Conservation (phyloP, 2,888 invertebrate species). For the Coenonympha arcania region DNA sequence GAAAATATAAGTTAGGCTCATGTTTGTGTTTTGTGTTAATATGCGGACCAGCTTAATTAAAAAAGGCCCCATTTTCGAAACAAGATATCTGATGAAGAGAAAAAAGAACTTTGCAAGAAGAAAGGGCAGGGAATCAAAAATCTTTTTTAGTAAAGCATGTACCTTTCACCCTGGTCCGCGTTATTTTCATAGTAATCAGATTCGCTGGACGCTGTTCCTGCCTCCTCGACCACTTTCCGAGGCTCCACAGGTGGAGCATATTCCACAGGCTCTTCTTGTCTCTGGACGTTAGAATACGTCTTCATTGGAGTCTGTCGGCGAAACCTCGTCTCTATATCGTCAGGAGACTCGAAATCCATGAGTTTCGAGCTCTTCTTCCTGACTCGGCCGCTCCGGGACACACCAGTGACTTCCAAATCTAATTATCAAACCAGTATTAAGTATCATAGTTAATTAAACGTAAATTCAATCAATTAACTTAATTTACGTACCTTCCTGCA, state of each 20-base stretch:
- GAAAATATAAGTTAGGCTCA: too few relatives aligned
- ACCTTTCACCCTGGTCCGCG: constrained; percentile 64
- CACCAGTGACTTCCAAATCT: constrained; percentile 88
- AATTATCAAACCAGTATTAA: constrained; percentile 9
- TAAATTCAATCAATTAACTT: neutral
- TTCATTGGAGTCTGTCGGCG: constrained; percentile 57
- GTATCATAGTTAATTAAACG: neutral
- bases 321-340: constrained; percentile 82
- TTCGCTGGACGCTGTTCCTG: constrained; percentile 59
- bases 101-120: too few relatives aligned
- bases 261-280: constrained; percentile 47
- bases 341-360: constrained; percentile 93
- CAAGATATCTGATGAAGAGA: too few relatives aligned
- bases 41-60: too few relatives aligned
- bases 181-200: constrained; percentile 67
- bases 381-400: constrained; percentile 91
- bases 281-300: constrained; percentile 39
- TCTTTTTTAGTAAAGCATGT: constrained; percentile 5
- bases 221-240: constrained; percentile 44
- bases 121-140: neutral
- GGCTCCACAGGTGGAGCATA: constrained; percentile 40
- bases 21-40: too few relatives aligned
- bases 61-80: too few relatives aligned
- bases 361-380: constrained; percentile 96
- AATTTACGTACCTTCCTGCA: constrained; percentile 22